Evolutionary conservation across 2,888 invertebrate genomes (phyloP).

Genomic region (Melanotus villosus): DNA sequence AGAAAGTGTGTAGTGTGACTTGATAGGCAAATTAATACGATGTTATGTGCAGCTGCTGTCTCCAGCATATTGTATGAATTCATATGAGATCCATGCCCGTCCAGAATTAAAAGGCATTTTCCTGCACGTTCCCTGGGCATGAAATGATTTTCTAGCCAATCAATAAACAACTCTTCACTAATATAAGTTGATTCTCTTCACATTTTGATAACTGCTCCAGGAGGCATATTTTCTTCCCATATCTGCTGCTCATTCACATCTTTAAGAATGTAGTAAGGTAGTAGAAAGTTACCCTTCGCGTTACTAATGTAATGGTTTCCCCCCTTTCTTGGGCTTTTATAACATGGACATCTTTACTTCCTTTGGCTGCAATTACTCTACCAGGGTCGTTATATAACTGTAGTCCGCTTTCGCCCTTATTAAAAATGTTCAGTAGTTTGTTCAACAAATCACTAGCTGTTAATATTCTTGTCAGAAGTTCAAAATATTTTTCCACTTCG

Average conservation of each 20-base stretch:
- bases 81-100: constrained; percentile 13
- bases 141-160: constrained; percentile 8
- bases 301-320: not conserved
- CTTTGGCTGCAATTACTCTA: not conserved
- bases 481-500: too few species aligned
- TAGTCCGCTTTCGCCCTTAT: not conserved
- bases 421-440: constrained; percentile 4
- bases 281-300: constrained; percentile 4
- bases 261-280: constrained; percentile 8
- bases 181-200: not conserved
- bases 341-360: constrained; percentile 1
- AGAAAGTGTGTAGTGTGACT: too few species aligned
- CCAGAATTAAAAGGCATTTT: constrained; percentile 3
- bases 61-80: constrained; percentile 14
- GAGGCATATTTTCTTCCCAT: constrained; percentile 8
- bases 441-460: too few species aligned
- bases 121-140: constrained; percentile 1
- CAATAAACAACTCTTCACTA: not conserved
- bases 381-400: not conserved
- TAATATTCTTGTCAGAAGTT: not conserved
- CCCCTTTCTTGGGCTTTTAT: not conserved
- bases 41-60: not conserved
- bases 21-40: not conserved
- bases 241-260: not conserved
- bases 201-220: constrained; percentile 6